Evolutionary conservation across 2,113 vertebrate species (phyloP), one percentile per base, ranked within the genome.

Genomic region (Clarias magur): DNA sequence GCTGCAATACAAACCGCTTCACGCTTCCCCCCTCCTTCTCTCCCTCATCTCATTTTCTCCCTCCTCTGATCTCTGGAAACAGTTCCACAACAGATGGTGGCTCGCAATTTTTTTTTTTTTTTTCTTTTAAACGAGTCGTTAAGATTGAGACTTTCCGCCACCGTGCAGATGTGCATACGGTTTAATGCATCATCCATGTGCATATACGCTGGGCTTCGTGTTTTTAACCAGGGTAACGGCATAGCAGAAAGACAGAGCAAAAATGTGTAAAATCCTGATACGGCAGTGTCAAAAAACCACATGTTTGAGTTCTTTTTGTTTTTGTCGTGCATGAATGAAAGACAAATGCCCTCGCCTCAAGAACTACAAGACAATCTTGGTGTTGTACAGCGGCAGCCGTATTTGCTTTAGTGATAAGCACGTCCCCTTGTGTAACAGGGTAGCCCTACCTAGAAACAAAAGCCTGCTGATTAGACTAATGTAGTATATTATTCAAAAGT

Each of bases 101-200:
- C 91, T 91, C 89, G 92, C 92, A 91, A 92, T 94, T 94, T 94
- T 94, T 91, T 86, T 92, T 93, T 94, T 93, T 95, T 93, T 92
- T 88, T 92, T 94, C 93, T 93, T 95, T n/a, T n/a, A n/a, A 94
- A 93, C 91, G 86, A 94, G 92, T 93, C 92, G 93, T 96, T 96
- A 95, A 94, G 94, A 95, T 91, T 90, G 93, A 95, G 93, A 92
- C 93, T 92, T 93, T 93, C 89, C 87, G 78, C 92, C 92, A 68
- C 91, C 87, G 87, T 92, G 92, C 94, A 95, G 94, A 95, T 94
- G 93, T 93, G 90, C 85, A 88, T 88, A 87, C 54, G 79, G 83
- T 87, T 90, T 89, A 86, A 87, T 84, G 65, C 84, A 89, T 86
- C 81, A 82, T 84, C 88, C 11, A 15, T 80, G 38, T 84, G 86